These are phyloP conservation scores for Chondrilla cf. caribensis DNA, from an alignment of 37 sponge, comb jelly and placozoan species.

Conservation along the genomic window DNA sequence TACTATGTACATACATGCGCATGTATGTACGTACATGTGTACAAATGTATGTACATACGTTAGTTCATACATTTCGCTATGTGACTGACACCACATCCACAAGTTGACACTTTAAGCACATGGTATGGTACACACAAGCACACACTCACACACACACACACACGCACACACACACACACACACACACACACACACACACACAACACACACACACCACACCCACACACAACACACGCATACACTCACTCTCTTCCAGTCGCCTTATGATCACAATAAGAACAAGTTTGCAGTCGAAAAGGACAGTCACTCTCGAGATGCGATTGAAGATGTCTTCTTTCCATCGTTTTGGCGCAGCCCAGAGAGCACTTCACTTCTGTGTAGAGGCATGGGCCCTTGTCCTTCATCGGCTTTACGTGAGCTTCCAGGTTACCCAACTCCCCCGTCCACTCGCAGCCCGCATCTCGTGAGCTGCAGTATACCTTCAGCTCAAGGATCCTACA, in stretches of 20 bases:
- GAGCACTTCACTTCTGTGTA: not conserved
- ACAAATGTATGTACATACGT: too few relatives aligned
- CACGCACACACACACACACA: not conserved
- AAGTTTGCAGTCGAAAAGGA: not conserved
- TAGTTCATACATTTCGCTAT: too few relatives aligned
- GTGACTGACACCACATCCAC: too few relatives aligned
- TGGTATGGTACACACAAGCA: not conserved
- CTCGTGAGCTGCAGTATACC: not conserved
- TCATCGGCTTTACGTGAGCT: not conserved
- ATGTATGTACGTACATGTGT: too few relatives aligned
- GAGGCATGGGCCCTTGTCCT: not conserved
- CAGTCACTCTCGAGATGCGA: not conserved
- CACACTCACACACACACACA: too few relatives aligned
- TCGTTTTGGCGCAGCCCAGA: not conserved
- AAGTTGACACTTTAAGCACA: too few relatives aligned
- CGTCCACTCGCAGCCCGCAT: constrained; percentile 3
- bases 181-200: not conserved
- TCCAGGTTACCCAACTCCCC: constrained; percentile 3
- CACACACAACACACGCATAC: not conserved
- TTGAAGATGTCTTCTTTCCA: not conserved
- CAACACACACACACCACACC: too few relatives aligned
- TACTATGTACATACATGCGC: too few relatives aligned
- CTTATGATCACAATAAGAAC: not conserved
- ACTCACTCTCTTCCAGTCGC: not conserved
- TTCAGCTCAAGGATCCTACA: not conserved